Base-by-base conservation (phyloP, 2,888 invertebrate species). In the Andrena minutula region DNA sequence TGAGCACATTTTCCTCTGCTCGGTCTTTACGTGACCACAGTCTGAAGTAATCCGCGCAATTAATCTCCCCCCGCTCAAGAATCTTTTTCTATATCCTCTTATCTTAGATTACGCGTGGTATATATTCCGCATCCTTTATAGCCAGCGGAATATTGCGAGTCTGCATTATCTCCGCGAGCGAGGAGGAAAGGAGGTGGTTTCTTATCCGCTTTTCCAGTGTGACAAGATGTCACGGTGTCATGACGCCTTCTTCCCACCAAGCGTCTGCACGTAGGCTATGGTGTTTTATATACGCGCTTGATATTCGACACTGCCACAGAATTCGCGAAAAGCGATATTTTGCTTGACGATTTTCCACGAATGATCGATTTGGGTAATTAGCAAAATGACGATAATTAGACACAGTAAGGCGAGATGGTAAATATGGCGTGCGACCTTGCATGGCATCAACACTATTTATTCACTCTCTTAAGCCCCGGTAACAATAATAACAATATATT, bases 11-110 rank as follows among this genome's bases (percentile, higher is more conserved):
- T 47, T 16, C 2, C 32, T 51, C 32, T 12, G 49, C 1, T 16
- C 53, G 23, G 41, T 56, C 56, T 23, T 72, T 60, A 77, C 60
- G 58, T 66, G 77, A 72, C 58, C 35, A 58, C 47, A n/a, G 35
- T 51, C 60, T 49, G 10, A 23, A n/a, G 47, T 77, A 72, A 72
- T 58, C 64, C 65, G 20, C 20, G 8, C 72, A 28, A 77, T 77
- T 77, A 60, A 77, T 72, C 65, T 65, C n/a, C 32, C 12, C 23
- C 12, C 60, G 12, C 28, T 69, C 69, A 41, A 69, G 69, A 51
- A 53, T 75, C 61, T 47, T 30, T 70, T 75, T 41, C 69, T 23
- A 16, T 63, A 77, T 73, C 73, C 65, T 77, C 73, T 73, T 73
- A 77, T 77, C 73, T 73, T 64, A 73, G 76, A 77, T 77, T 73